Evolutionary conservation across 2,113 vertebrate genomes (phyloP).

Genomic region (Amblyornis subalaris): DNA sequence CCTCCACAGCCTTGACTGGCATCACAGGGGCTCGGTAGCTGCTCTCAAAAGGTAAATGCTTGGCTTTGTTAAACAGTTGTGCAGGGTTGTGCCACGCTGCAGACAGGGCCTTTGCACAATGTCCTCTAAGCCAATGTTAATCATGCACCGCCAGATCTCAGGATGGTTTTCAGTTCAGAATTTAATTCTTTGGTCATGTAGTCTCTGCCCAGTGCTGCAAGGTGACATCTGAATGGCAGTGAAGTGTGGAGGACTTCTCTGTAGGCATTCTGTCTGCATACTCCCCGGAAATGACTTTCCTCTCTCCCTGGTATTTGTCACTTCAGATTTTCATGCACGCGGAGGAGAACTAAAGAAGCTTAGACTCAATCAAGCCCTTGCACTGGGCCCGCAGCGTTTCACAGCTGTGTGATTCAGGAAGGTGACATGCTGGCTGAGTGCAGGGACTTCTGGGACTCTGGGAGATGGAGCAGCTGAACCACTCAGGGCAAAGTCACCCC

Average conservation of each 20-base stretch:
- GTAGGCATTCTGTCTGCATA: background rate
- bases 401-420: background rate
- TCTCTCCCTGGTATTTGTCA: background rate
- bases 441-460: background rate
- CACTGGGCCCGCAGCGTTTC: accelerated
- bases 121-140: accelerated
- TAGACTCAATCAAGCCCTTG: background rate
- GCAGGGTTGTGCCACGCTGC: background rate
- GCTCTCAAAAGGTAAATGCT: accelerated
- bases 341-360: background rate
- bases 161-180: background rate
- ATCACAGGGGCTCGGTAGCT: accelerated
- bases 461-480: background rate
- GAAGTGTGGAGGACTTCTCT: background rate
- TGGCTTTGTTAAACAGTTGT: accelerated
- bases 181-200: accelerated
- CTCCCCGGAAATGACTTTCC: background rate
- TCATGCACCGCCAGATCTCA: accelerated
- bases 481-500: conserved; percentile 30
- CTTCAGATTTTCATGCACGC: background rate
- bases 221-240: background rate
- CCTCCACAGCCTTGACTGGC: background rate
- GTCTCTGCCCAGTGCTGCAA: background rate
- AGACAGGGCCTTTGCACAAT: background rate
- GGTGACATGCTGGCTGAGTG: background rate